Percentiles rank a stretch among this genome's conserved stretches.
phyloP scores from a whole-genome alignment of 2,888 invertebrate species.

The Resseliella maxima region DNA sequence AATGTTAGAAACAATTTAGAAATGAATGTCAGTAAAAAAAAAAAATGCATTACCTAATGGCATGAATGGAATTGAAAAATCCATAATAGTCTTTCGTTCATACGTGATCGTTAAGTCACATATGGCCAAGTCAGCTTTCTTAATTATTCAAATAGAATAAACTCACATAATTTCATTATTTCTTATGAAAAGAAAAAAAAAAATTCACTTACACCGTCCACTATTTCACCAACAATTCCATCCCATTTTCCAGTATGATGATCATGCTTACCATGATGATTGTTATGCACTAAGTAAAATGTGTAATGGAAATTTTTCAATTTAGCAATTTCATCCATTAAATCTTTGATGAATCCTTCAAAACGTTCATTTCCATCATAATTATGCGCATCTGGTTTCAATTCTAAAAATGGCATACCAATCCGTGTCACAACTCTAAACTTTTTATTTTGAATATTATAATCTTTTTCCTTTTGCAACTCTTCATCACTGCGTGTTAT shows the following conservation, averaged over 20 bases:
- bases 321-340: slow-evolving; percentile 84
- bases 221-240: slow-evolving; percentile 78
- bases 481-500: neutral
- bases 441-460: neutral
- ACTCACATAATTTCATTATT: too few species aligned
- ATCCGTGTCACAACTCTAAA: slow-evolving; percentile 77
- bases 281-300: slow-evolving; percentile 78
- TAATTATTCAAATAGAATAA: neutral
- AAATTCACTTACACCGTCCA: slow-evolving; percentile 80
- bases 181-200: too few species aligned
- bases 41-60: slow-evolving; percentile 80
- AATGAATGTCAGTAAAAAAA: neutral
- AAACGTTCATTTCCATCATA: slow-evolving; percentile 81
- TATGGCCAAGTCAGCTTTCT: slow-evolving; percentile 91
- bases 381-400: slow-evolving; percentile 68
- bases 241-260: slow-evolving; percentile 81
- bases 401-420: slow-evolving; percentile 71
- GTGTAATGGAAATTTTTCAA: slow-evolving; percentile 76
- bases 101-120: slow-evolving; percentile 97
- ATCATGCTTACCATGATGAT: slow-evolving; percentile 77
- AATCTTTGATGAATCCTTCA: slow-evolving; percentile 91
- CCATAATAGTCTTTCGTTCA: slow-evolving; percentile 85
- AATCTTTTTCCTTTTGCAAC: neutral
- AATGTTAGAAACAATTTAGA: neutral
- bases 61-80: slow-evolving; percentile 98